Evolutionary conservation across 2,888 invertebrate species (phyloP), one percentile per base, ranked within the genome.

Genomic region (Siphonodentalium dalli): DNA sequence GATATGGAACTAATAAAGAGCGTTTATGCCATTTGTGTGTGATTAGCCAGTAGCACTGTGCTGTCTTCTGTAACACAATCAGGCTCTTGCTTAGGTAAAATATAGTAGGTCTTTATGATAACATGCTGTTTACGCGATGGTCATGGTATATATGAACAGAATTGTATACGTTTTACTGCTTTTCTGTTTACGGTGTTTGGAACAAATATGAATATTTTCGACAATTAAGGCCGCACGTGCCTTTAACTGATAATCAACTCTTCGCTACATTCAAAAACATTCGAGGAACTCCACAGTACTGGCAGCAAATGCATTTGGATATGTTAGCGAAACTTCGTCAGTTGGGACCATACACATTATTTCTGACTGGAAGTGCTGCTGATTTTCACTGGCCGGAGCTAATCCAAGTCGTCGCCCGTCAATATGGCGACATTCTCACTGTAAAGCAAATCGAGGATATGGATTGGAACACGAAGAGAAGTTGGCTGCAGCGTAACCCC

Each of bases 341-440:
- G 39, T 42, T 54, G 21, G 60, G 58, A 18, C 52, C 60, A 26
- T 61, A 63, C 40, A 61, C 58, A 27, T 63, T 63, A 20, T 63
- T 56, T 28, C 26, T 63, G 11, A 46, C 58, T 20, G 55, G 42
- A 24, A 58, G 58, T 37, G 58, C 52, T 9, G 61, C 63, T 13
- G 61, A 63, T 26, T 63, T 61, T 31, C 51, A 56, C 24, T 63
- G 58, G 61, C 44, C 61, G 23, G 58, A 58, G 44, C 37, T 63
- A 9, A 61, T 63, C 26, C 38, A 42, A 34, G 39, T 54, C 11
- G 28, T 63, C 7, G 56, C 46, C 13, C 29, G 18, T 7, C 59
- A 62, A 31, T 54, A 56, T 50, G 59, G 62, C 23, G 48, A 59
- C 43, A 28, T 15, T 2, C 45, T 55, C n/a, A 48, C 35, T 35